phyloP scores from a whole-genome alignment of 2,797 vertebrate species.

The Menidia menidia region DNA sequence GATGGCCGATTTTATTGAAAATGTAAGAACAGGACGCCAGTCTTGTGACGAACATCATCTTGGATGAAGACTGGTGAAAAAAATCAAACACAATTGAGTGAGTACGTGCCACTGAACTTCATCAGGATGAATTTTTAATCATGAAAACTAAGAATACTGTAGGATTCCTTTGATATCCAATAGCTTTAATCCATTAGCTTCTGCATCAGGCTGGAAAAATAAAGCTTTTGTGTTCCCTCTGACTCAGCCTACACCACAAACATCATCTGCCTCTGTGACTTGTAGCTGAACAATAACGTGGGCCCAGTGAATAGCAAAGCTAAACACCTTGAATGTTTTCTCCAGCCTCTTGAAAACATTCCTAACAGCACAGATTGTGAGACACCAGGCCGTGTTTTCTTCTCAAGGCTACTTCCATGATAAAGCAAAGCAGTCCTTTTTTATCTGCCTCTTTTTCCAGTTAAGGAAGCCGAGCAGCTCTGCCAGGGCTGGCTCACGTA shows the following conservation, averaged over 20 bases:
- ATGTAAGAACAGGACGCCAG: background rate
- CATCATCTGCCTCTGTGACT: conserved; percentile 31
- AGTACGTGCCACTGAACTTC: conserved; percentile 18
- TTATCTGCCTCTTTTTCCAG: conserved; percentile 10
- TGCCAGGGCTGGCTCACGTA: conserved; percentile 35
- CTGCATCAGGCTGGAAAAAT: background rate
- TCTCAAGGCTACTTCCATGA: conserved; percentile 33
- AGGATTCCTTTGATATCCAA: conserved; percentile 30
- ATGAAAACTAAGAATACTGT: conserved; percentile 14
- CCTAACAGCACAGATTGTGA: background rate
- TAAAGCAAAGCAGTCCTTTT: conserved; percentile 29
- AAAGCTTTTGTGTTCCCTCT: conserved; percentile 13
- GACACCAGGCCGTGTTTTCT: conserved; percentile 24
- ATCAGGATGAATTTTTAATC: conserved; percentile 21
- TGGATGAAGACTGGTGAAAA: background rate
- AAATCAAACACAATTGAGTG: conserved; percentile 17
- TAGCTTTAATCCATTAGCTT: conserved; percentile 34
- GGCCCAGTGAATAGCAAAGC: conserved; percentile 36
- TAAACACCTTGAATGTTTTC: conserved; percentile 26
- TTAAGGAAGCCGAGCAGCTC: conserved; percentile 11
- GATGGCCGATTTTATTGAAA: background rate
- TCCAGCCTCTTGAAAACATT: conserved; percentile 3
- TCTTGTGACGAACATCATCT: background rate
- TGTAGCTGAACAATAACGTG: conserved; percentile 36
- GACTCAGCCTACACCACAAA: conserved; percentile 19